These are phyloP conservation scores for Xestia c-nigrum DNA, from an alignment of 2,888 invertebrate genomes.

Conservation along the genomic window DNA sequence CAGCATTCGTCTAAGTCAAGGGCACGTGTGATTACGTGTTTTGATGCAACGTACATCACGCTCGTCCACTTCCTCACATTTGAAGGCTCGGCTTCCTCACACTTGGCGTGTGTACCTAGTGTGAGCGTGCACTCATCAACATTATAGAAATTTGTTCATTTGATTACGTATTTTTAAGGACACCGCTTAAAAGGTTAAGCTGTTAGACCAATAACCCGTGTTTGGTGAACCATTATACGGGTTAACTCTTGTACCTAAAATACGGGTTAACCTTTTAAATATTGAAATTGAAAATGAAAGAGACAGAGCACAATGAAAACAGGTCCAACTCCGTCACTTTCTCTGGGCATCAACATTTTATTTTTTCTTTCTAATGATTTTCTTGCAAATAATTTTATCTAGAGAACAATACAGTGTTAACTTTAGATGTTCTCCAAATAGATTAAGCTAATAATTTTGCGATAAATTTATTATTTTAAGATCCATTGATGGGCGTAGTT, in stretches of 20 bases:
- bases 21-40: slow-evolving; percentile 15
- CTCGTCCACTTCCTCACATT: slow-evolving; percentile 11
- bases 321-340: background rate
- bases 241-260: background rate
- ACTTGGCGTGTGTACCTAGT: background rate
- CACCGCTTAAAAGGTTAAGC: background rate
- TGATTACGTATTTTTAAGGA: background rate
- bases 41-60: slow-evolving; percentile 35
- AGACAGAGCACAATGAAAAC: background rate
- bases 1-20: slow-evolving; percentile 29
- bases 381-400: background rate
- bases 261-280: background rate
- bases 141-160: background rate
- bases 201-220: background rate
- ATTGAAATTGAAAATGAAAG: background rate
- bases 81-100: background rate
- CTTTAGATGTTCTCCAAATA: background rate
- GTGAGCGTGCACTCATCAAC: background rate
- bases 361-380: background rate
- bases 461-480: background rate
- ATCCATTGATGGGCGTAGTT: slow-evolving; percentile 16
- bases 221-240: background rate
- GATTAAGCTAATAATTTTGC: background rate
- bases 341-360: background rate
- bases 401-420: background rate